Evolutionary conservation across 2,113 vertebrate genomes (phyloP).

Genomic region (Nannospalax galili): DNA sequence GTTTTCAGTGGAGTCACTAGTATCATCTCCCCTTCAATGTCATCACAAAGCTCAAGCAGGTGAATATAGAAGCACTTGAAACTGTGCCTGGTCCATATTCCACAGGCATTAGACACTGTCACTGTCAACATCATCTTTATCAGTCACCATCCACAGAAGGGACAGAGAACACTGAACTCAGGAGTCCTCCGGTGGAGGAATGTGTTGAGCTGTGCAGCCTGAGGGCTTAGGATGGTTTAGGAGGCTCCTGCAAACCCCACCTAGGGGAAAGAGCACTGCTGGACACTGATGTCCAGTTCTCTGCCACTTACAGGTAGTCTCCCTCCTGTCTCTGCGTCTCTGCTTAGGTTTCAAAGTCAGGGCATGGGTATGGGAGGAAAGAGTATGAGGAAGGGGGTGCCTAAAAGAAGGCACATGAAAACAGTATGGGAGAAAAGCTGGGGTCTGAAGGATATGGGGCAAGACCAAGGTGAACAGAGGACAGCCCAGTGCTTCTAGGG

Average conservation of each 20-base stretch:
- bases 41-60: not conserved
- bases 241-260: not conserved
- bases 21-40: not conserved
- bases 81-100: not conserved
- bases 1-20: not conserved
- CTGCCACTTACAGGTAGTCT: not conserved
- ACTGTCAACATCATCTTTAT: too few relatives aligned
- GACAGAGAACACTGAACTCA: not conserved
- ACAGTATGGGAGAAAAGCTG: not conserved
- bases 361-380: accelerated
- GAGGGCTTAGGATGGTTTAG: not conserved
- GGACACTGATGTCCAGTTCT: not conserved
- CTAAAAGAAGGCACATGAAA: too few relatives aligned
- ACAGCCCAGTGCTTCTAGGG: not conserved
- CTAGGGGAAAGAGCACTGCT: too few relatives aligned
- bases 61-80: not conserved
- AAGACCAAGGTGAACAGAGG: accelerated
- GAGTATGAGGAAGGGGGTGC: not conserved
- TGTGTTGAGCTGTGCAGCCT: not conserved
- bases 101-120: not conserved
- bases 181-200: not conserved
- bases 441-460: not conserved
- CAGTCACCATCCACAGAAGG: not conserved
- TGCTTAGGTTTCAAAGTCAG: not conserved
- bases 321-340: not conserved